phyloP scores from a whole-genome alignment of 2,797 vertebrate species.

The Chrosomus eos region DNA sequence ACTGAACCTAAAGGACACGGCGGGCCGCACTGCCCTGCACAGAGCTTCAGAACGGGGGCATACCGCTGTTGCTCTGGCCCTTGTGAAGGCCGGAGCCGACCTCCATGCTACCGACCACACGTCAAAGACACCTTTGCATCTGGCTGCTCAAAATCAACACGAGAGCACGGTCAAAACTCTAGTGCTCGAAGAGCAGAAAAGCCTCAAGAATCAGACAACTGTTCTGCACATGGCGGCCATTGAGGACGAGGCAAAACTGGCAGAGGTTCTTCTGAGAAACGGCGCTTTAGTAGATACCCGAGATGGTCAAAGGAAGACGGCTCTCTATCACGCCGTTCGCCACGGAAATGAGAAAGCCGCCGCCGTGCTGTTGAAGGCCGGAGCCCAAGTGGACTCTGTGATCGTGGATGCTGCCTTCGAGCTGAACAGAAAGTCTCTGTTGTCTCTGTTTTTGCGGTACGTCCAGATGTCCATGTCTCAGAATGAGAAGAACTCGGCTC shows the following conservation, averaged over 20 bases:
- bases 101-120: conserved; percentile 69
- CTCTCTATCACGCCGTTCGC: conserved; percentile 70
- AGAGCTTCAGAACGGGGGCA: conserved; percentile 75
- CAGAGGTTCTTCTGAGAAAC: conserved; percentile 68
- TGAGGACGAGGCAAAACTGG: conserved; percentile 71
- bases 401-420: conserved; percentile 71
- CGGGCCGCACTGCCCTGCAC: conserved; percentile 77
- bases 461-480: conserved; percentile 66
- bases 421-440: conserved; percentile 68
- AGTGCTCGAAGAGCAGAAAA: conserved; percentile 72
- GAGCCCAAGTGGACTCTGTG: conserved; percentile 70
- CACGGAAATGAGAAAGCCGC: conserved; percentile 67
- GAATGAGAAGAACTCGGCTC: conserved; percentile 65
- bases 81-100: conserved; percentile 68
- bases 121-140: conserved; percentile 70
- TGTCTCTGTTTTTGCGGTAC: conserved; percentile 72
- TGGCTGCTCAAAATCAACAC: conserved; percentile 71
- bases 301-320: conserved; percentile 68
- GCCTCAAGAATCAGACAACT: conserved; percentile 65
- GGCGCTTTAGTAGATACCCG: conserved; percentile 61
- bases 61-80: conserved; percentile 53
- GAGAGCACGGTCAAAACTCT: conserved; percentile 65
- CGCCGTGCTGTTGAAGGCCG: conserved; percentile 71
- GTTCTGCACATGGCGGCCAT: conserved; percentile 76
- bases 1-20: conserved; percentile 69